These are phyloP conservation scores for Menura novaehollandiae DNA, from an alignment of 2,113 vertebrate genomes.

Conservation along the genomic window DNA sequence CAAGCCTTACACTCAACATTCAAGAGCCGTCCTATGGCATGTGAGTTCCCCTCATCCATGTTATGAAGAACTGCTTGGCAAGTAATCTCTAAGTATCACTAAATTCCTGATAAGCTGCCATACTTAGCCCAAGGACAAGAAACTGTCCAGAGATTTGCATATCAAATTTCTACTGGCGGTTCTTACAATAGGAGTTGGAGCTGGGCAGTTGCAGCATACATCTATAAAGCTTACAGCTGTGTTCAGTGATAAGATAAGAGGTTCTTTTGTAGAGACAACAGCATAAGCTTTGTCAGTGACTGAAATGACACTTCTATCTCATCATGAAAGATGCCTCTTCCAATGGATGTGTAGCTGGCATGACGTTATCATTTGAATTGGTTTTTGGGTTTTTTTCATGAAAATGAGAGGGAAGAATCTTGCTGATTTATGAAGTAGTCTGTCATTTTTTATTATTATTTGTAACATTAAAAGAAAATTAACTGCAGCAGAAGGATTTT, in stretches of 20 bases:
- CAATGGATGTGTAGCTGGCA: neutral
- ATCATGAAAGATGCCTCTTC: conserved; percentile 5
- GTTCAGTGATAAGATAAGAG: conserved; percentile 42
- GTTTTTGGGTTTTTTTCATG: neutral
- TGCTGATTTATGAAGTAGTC: neutral
- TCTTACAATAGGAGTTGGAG: neutral
- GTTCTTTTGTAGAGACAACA: neutral
- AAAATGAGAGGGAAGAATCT: neutral
- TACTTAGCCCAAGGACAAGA: conserved; percentile 27
- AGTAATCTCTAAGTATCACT: conserved; percentile 23
- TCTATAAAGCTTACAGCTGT: conserved; percentile 32
- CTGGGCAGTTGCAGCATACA: neutral
- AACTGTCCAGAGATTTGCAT: conserved; percentile 39
- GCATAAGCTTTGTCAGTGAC: conserved; percentile 1
- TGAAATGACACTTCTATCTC: conserved; percentile 1
- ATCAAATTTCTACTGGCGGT: neutral
- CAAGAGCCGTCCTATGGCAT: neutral
- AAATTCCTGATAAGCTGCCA: conserved; percentile 10
- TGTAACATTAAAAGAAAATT: conserved; percentile 17
- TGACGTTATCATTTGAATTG: neutral
- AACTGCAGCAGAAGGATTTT: conserved; percentile 20
- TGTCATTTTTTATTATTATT: neutral
- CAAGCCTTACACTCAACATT: neutral
- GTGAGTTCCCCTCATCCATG: neutral
- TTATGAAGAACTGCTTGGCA: neutral